Percentiles rank a stretch among this genome's conserved stretches.
phyloP scores from a whole-genome alignment of 2,797 vertebrate species.

The Echiichthys vipera region DNA sequence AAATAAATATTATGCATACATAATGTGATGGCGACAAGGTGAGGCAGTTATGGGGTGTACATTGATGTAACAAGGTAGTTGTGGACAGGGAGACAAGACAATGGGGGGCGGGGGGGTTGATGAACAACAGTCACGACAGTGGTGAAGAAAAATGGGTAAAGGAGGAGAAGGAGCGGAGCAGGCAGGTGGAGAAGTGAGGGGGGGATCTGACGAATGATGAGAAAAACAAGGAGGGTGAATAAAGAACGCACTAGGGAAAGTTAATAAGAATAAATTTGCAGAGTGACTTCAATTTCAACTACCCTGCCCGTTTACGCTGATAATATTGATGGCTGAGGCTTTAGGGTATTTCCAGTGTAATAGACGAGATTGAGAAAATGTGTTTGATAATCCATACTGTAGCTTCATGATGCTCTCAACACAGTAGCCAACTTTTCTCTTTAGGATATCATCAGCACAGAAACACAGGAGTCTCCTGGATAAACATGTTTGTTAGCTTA shows the following conservation, averaged over 20 bases:
- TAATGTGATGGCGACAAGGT: conserved; percentile 39
- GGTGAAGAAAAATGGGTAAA: not conserved
- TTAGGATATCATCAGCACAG: not conserved
- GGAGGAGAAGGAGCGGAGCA: not conserved
- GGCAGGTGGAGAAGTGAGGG: not conserved
- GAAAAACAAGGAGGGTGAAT: not conserved
- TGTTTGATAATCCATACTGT: not conserved
- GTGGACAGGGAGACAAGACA: conserved; percentile 38
- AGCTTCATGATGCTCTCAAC: not conserved
- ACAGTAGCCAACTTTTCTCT: not conserved
- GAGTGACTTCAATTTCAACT: conserved; percentile 20
- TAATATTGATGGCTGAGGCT: not conserved
- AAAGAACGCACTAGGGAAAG: not conserved
- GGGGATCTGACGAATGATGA: not conserved
- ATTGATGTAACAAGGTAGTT: conserved; percentile 40
- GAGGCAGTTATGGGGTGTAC: conserved; percentile 40
- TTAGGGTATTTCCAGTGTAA: not conserved
- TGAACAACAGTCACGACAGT: conserved; percentile 2
- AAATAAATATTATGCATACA: conserved; percentile 58
- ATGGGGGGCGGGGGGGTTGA: conserved; percentile 9
- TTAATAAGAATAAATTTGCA: conserved; percentile 10
- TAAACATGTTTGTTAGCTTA: not conserved
- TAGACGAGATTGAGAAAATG: not conserved
- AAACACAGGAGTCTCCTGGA: not conserved
- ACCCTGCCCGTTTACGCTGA: not conserved